A percentile compares a stretch with the other conserved stretches of the same genome.
phyloP scores from a whole-genome alignment of 1,140 invertebrate species.

The Drosophila guanche region DNA sequence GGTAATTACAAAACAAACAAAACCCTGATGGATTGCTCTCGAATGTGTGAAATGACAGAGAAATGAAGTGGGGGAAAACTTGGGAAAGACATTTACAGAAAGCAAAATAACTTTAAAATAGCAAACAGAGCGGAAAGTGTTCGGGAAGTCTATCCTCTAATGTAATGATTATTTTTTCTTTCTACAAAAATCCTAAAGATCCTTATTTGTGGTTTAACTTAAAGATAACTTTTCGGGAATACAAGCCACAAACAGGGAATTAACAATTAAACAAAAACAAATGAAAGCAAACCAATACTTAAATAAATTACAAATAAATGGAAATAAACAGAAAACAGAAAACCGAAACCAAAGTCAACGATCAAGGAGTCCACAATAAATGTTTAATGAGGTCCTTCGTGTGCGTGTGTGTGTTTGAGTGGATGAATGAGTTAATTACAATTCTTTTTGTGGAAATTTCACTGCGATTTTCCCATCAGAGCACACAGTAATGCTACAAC shows the following conservation, averaged over 20 bases:
- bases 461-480: constrained; percentile 11
- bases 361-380: constrained; percentile 15
- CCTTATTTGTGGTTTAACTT: too few species aligned
- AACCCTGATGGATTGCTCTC: not conserved
- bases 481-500: not conserved
- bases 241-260: too few species aligned
- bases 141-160: too few species aligned
- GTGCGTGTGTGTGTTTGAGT: not conserved
- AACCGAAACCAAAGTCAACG: constrained; percentile 14
- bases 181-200: too few species aligned
- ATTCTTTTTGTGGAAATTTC: constrained; percentile 17
- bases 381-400: constrained; percentile 40
- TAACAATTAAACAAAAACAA: not conserved
- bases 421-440: constrained; percentile 36
- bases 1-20: constrained; percentile 15
- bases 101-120: too few species aligned
- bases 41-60: too few species aligned
- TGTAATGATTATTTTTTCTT: too few species aligned
- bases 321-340: constrained; percentile 35
- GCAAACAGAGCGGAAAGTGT: too few species aligned
- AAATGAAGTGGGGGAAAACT: too few species aligned
- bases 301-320: constrained; percentile 33
- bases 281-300: constrained; percentile 5
- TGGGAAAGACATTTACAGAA: too few species aligned
- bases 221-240: too few species aligned